Percentiles rank a stretch among this genome's conserved stretches.
These are phyloP conservation scores for Charaxes varanes DNA, from an alignment of 1,140 invertebrate genomes.

Conservation along the genomic window DNA sequence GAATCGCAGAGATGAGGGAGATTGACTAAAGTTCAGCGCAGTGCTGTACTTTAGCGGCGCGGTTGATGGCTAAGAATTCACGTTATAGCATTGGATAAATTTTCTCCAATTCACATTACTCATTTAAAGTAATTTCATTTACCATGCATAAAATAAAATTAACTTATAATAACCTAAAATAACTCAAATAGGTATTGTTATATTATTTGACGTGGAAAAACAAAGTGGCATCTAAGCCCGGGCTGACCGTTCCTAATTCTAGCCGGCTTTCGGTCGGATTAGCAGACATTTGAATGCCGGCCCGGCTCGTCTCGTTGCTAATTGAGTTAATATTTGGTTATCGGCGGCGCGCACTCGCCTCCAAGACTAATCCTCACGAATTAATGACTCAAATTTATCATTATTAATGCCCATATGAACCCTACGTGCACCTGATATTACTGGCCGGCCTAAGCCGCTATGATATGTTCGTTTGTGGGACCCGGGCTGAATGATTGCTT, in stretches of 20 bases:
- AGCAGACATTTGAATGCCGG: conserved; percentile 62
- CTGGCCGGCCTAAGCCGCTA: conserved; percentile 3
- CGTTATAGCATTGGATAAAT: too few relatives aligned
- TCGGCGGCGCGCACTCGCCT: conserved; percentile 59
- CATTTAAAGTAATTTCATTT: too few relatives aligned
- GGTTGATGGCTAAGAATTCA: too few relatives aligned
- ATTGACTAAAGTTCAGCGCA: too few relatives aligned
- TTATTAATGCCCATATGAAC: conserved; percentile 67
- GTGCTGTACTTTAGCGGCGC: too few relatives aligned
- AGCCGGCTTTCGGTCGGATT: conserved; percentile 40
- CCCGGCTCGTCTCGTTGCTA: conserved; percentile 49
- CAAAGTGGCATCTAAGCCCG: conserved; percentile 16
- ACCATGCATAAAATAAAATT: too few relatives aligned
- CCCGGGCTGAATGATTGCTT: neutral
- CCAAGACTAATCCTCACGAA: conserved; percentile 62
- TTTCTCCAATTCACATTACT: too few relatives aligned
- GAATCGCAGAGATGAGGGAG: too few relatives aligned
- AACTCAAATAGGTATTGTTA: too few relatives aligned
- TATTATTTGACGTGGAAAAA: conserved; percentile 11
- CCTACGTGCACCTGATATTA: conserved; percentile 47
- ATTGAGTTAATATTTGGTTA: conserved; percentile 74
- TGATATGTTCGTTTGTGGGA: conserved; percentile 3
- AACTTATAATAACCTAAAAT: too few relatives aligned
- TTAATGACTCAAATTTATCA: conserved; percentile 72
- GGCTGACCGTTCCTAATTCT: conserved; percentile 38